Conservation (phyloP, 2,113 vertebrate species). For the Ariopsis seemanni region DNA sequence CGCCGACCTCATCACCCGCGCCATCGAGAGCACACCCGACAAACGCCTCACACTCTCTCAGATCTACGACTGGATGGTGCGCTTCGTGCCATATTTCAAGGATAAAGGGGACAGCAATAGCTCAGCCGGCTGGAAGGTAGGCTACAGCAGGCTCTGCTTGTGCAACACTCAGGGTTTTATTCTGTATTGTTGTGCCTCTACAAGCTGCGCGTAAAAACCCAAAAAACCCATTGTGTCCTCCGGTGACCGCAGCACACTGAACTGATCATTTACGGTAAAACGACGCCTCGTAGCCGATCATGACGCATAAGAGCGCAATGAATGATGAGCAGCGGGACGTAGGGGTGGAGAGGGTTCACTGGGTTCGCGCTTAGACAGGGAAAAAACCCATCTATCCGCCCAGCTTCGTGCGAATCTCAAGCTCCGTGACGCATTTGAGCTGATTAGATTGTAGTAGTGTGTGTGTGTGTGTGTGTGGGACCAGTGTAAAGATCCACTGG, state of each 20-base stretch:
- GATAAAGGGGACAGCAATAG: conserved; percentile 98
- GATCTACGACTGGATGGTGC: conserved; percentile 99
- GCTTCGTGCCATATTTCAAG: conserved; percentile 97
- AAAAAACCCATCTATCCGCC: conserved; percentile 12
- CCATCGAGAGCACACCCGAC: conserved; percentile 95
- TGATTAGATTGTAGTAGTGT: conserved; percentile 18
- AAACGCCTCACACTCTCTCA: conserved; percentile 95
- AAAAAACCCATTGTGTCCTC: conserved; percentile 29
- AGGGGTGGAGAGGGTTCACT: conserved; percentile 62
- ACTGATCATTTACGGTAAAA: neutral
- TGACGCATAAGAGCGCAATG: conserved; percentile 52
- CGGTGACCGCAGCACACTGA: conserved; percentile 26
- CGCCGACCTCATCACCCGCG: conserved; percentile 95
- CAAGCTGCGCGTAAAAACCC: neutral
- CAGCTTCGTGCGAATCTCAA: conserved; percentile 36
- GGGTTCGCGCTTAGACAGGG: conserved; percentile 56
- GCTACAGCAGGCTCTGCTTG: conserved; percentile 58
- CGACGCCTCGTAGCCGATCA: conserved; percentile 19
- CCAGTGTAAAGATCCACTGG: neutral
- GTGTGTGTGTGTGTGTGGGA: neutral
- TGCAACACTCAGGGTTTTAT: conserved; percentile 27
- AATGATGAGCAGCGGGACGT: conserved; percentile 45
- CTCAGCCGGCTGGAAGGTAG: conserved; percentile 92
- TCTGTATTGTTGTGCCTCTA: neutral
- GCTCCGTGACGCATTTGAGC: conserved; percentile 56